Conservation (phyloP, 2,113 vertebrate species). For the Corythaeola cristata region DNA sequence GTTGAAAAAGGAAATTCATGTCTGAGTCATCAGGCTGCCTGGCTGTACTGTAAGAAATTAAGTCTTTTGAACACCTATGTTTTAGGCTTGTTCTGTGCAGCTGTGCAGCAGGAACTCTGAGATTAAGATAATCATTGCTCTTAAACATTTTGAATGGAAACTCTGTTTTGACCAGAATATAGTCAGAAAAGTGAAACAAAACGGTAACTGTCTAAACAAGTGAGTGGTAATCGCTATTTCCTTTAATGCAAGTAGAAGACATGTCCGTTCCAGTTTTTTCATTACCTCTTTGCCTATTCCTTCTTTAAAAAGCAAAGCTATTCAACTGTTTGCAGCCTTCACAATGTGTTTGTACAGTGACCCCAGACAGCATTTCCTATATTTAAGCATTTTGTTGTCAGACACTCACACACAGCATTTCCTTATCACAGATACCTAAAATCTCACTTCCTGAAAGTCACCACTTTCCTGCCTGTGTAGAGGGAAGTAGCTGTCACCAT, state of each 20-base stretch:
- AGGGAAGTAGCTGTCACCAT: background rate
- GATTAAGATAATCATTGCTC: background rate
- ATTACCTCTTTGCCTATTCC: background rate
- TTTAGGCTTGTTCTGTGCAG: background rate
- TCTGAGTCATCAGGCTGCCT: background rate
- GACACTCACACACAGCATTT: background rate
- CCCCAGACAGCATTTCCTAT: background rate
- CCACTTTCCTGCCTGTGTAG: background rate
- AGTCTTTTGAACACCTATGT: background rate
- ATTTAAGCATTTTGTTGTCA: conserved; percentile 25
- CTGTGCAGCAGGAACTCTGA: background rate
- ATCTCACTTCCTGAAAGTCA: background rate
- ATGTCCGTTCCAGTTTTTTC: background rate
- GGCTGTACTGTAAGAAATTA: background rate
- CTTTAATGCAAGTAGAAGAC: background rate
- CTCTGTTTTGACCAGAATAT: background rate
- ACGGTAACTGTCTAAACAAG: background rate
- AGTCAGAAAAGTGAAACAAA: background rate
- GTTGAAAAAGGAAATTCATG: background rate
- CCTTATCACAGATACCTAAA: background rate
- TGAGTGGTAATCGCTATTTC: background rate
- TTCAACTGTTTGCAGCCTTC: background rate
- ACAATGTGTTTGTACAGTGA: background rate
- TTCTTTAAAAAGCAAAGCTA: background rate
- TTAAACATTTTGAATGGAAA: background rate